Evolutionary conservation across 2,113 vertebrate species (phyloP), one percentile per base, ranked within the genome.

Genomic region (Rhipidura dahli): DNA sequence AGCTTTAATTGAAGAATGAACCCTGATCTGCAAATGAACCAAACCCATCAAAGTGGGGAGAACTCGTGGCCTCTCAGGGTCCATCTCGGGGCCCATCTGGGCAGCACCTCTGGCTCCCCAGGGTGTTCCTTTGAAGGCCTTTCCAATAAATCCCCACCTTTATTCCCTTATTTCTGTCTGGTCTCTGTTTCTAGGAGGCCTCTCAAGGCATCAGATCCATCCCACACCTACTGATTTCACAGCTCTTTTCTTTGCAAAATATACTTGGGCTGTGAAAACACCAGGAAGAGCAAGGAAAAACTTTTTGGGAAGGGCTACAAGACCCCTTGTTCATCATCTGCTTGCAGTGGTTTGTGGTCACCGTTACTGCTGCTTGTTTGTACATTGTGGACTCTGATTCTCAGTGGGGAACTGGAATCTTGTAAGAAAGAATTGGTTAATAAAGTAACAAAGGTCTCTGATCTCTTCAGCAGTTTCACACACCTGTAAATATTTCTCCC

Each of bases 391-490:
- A 15, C 37, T 69, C 42, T 0, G 1, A 69, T 76, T 91, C 51
- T 47, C 42, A 31, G 44, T 10, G 59, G 54, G 57, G 40, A 85
- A 72, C 70, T 30, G 70, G 30, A 77, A 90, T 64, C 35, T 83
- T 39, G 37, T 75, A 51, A 80, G 75, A 40, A 77, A 83, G 31
- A 81, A 27, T 42, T 47, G 53, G 83, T 86, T 93, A 81, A 83
- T 72, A 72, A 83, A 88, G 42, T 69, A 77, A 42, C 63, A 78
- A 89, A 93, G 64, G 89, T 95, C 91, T 75, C 60, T 83, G 83
- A 92, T 76, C 93, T 96, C 47, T 90, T 73, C 71, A 83, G 63
- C 71, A 63, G 19, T 66, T 92, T 90, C 68, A 37, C 18, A 37
- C 51, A 66, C 68, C 40, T 92, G 44, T 81, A 83, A 93, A 78